Evolutionary conservation across 2,797 vertebrate genomes (phyloP), one percentile per base, ranked within the genome.

Genomic region (Cercopithecus neglectus): DNA sequence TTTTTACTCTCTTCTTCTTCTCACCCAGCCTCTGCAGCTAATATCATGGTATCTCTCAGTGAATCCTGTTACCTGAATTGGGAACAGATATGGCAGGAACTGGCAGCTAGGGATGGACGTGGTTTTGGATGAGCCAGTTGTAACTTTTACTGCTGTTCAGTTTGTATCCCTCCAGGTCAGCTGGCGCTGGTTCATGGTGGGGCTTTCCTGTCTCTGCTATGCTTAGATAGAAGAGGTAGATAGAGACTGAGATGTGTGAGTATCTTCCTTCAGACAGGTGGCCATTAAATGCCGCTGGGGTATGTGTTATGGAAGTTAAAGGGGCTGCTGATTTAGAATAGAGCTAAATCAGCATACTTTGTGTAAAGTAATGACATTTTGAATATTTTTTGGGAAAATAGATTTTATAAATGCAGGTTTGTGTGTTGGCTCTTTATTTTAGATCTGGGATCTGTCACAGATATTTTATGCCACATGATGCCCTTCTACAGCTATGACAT

Each of bases 401-500:
- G 3, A 90, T 57, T 91, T 92, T 92, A 72, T 76, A 82, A 92
- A 89, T 86, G n/a, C 55, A 91, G 39, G 55, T 83, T 76, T 98
- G 89, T 96, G 67, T 98, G 21, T 95, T 91, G 93, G 50, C 92
- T 98, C 97, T 98, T 97, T 95, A 95, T 98, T 98, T 74, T 98
- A 99, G 99, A 99, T 98, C 94, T 98, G 97, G 99, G 99, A 98
- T 98, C 99, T 95, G 98, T 96, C 98, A 99, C 99, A 96, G 99
- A 99, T 98, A 99, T 99, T 97, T 98, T 99, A 33, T 99, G 99
- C 98, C 99, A 99, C 98, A 99, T 99, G 99, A 99, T 99, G 99
- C 99, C 99, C 36, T 99, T 99, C 99, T 99, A 99, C 99, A 99
- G 99, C 98, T 99, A 99, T 55, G 99, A 99, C 72, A 30, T 99